Base-by-base conservation (phyloP, 2,113 vertebrate species). In the Petromus typicus region DNA sequence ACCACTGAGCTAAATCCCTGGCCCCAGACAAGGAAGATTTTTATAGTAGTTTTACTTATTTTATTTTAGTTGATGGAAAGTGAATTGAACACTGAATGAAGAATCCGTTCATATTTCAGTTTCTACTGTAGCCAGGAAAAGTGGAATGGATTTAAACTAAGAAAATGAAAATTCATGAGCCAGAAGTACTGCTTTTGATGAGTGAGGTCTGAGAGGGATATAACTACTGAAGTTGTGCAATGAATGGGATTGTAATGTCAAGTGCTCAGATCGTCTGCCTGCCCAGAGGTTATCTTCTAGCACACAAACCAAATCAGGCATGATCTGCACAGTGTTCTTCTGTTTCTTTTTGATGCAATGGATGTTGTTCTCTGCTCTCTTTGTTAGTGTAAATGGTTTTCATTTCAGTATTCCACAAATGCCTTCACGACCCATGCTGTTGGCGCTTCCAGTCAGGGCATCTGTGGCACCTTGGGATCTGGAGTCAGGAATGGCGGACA, bases 401-500 rank as follows among this genome's bases (percentile, higher is more conserved):
- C 32, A 1, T 93, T 95, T 79, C 97, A 98, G 97, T 98, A 37
- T 96, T 88, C 92, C 37, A 22, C 89, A 20, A 89, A 96, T 75
- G 91, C 59, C 78, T 96, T 97, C 56, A 91, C 95, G 34, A 79
- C 84, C 2, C 95, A 97, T 5, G 7, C 43, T 0, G 76, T 34
- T 17, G 92, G 95, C 25, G 13, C 63, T 22, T 78, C 48, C 1
- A 91, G 95, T 40, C 96, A 81, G 27, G 97, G 90, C 10, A 14
- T 64, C 27, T 64, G 93, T 37, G 95, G 96, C 66, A 73, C 93
- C 4, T 0, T 76, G 84, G 97, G 96, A 51, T 94, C 97, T 22
- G 97, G 98, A 97, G 67, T 98, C 20, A 99, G 97, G 97, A 97
- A 67, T 27, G 97, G 97, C 81, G 97, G 98, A 0, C 98, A 98